Conservation (phyloP, 2,888 invertebrate species). For the Euspilapteryx auroguttella region DNA sequence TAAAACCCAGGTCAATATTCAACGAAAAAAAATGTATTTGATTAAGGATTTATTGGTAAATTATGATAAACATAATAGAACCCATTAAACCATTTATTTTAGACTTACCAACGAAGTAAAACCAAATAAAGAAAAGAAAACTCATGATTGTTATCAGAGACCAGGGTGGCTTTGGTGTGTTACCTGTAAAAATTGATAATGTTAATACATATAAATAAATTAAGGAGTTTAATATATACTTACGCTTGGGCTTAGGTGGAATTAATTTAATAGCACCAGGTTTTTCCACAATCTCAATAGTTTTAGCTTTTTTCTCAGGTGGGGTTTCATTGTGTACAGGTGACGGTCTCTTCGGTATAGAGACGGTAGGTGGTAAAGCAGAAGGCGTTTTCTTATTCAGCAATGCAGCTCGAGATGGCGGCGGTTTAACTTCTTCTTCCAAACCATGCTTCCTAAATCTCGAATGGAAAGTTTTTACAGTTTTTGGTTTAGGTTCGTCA, state of each 20-base stretch:
- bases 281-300: conserved; percentile 65
- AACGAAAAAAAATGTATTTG: conserved; percentile 38
- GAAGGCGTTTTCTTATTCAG: conserved; percentile 63
- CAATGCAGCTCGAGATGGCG: conserved; percentile 71
- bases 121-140: conserved; percentile 31
- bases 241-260: conserved; percentile 88
- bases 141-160: too few relatives aligned
- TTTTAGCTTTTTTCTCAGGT: conserved; percentile 79
- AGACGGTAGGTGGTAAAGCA: conserved; percentile 39
- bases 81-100: conserved; percentile 50
- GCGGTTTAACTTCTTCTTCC: conserved; percentile 86
- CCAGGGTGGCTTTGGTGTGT: too few relatives aligned
- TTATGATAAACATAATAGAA: conserved; percentile 30
- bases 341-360: conserved; percentile 49
- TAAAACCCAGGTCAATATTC: conserved; percentile 34
- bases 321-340: conserved; percentile 54
- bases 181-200: conserved; percentile 49
- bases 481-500: conserved; percentile 77
- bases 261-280: conserved; percentile 85
- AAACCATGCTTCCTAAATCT: conserved; percentile 91
- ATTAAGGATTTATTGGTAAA: conserved; percentile 52
- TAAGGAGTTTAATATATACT: conserved; percentile 62
- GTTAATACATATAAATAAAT: too few relatives aligned
- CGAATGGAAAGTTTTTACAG: conserved; percentile 89
- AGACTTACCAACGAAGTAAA: conserved; percentile 45